Evolutionary conservation across 2,888 invertebrate species (phyloP), one percentile per base, ranked within the genome.

Genomic region (Drosophila antonietae): DNA sequence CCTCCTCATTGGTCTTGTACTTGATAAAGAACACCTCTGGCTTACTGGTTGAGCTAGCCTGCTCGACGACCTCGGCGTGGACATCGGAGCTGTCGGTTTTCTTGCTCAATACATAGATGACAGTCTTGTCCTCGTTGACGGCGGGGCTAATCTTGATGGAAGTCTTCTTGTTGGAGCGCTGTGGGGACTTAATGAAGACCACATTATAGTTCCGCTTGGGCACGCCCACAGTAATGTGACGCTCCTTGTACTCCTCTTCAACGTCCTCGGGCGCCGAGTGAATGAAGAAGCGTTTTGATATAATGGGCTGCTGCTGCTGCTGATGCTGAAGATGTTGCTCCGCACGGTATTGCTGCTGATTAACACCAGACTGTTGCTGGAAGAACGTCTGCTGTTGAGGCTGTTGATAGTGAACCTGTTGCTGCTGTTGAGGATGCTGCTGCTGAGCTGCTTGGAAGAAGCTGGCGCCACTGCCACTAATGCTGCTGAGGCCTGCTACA

Each of bases 1-100:
- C 93, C 78, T 93, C 93, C 75, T 92, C 92, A 39, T 89, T 83
- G 53, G 92, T 93, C 88, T 92, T 93, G 85, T 93, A 93, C 80
- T 93, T 93, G 79, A 93, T 92, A 85, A 93, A 93, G 91, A 92
- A 93, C 44, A 93, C 93, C 78, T 93, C 93, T 23, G 93, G 93
- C 74, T 93, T 93, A 80, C 86, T 89, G 63, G 92, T 92, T 44
- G 91, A 83, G n/a, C 89, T 74, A 35, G 90, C 78, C 47, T 90
- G 90, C 63, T 92, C 92, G 46, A 92, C 68, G 4, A 92, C 90
- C 72, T 92, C 90, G 10, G 93, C 91, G 10, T 92, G 88, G 9
- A 93, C 78, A 44, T 92, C 92, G 58, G 89, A 70, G 23, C 83
- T 77, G 52, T 93, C 92, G 62, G 87, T 78, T 79, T 93, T 93